Base-by-base conservation (phyloP, 2,797 vertebrate genomes). In the Pteronotus mesoamericanus region DNA sequence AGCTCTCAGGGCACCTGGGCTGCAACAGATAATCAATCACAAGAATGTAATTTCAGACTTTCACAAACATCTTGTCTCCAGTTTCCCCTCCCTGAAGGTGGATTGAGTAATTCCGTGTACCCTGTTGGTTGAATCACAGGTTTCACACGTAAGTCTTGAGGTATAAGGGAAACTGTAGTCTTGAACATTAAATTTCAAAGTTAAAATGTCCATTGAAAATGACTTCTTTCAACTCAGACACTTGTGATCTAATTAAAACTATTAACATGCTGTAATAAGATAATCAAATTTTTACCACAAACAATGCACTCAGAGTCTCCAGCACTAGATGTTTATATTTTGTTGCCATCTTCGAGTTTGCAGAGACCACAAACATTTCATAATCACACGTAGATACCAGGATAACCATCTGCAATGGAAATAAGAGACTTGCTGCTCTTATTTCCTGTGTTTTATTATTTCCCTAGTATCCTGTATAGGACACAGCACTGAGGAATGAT, bases 111-210 rank as follows among this genome's bases (percentile, higher is more conserved):
- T 88, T 95, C 55, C 94, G 71, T 94, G 96, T 24, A 88, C 68
- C 84, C 93, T 83, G 19, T 55, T 96, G 93, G 92, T 9, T 71
- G 77, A 71, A 34, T 90, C 39, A 95, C 97, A 97, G 96, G 42
- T 92, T 95, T 93, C 88, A 95, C 74, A 92, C 92, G 88, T 87
- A 85, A 51, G 32, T 91, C 42, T 39, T 78, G 61, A 89, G 37
- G 26, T 2, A 69, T 84, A 93, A 88, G 53, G 66, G 85, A 94
- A 51, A 46, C 57, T 82, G 29, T 19, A 74, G 55, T 46, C 61
- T 68, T 82, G 9, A 95, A 57, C 85, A 79, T 68, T 82, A 92
- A 86, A 57, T 77, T 84, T 15, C 39, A 5, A 91, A 87, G 42
- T 78, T 68, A 94, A 94, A 79, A 53, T 14, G 42, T 29, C 79